Conservation (phyloP, 2,113 vertebrate species). For the Corvus cornix region DNA sequence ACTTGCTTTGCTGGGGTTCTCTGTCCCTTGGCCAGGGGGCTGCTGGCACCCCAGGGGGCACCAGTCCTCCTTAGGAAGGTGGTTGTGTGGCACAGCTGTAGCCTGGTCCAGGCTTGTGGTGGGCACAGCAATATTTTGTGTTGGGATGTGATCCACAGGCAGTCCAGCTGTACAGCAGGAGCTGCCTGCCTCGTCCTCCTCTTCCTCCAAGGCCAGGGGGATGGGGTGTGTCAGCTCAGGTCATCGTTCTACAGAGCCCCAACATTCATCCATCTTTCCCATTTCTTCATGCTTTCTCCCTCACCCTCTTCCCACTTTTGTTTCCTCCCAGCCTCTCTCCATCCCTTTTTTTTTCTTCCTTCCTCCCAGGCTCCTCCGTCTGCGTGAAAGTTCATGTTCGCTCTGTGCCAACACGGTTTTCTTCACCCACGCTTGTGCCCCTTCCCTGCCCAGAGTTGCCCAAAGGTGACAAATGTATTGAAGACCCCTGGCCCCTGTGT, state of each 20-base stretch:
- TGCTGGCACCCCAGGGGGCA: background rate
- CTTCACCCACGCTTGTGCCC: slow-evolving; percentile 54
- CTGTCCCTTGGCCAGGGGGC: background rate
- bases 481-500: background rate
- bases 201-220: background rate
- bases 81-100: background rate
- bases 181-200: background rate
- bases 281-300: slow-evolving; percentile 22
- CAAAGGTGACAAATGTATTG: slow-evolving; percentile 42
- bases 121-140: background rate
- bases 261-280: background rate
- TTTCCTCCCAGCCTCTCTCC: slow-evolving; percentile 25
- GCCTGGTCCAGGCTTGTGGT: background rate
- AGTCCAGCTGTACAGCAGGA: background rate
- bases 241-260: background rate
- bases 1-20: background rate
- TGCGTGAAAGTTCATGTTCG: slow-evolving; percentile 82
- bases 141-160: background rate
- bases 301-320: slow-evolving; percentile 3
- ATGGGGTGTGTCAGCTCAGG: background rate
- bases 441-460: slow-evolving; percentile 33
- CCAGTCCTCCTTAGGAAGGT: background rate
- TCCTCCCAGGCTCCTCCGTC: slow-evolving; percentile 33
- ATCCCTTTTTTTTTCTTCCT: slow-evolving; percentile 43
- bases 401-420: slow-evolving; percentile 82